phyloP scores from a whole-genome alignment of 2,888 invertebrate species.

The Trissolcus brochymenae region DNA sequence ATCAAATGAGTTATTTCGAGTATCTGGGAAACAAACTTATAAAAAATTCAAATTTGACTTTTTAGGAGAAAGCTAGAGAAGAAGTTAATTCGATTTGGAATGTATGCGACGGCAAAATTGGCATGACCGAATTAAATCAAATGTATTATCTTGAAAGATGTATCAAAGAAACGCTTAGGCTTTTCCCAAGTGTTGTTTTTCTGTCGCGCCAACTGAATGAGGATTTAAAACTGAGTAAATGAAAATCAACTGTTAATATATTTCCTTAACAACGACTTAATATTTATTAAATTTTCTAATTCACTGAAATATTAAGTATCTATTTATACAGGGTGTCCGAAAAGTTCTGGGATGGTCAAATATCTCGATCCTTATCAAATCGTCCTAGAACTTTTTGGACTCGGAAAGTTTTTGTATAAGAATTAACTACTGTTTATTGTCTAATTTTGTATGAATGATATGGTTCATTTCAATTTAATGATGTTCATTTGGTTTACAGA shows the following conservation, averaged over 20 bases:
- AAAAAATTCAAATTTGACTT: not conserved
- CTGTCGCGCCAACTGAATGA: conserved; percentile 19
- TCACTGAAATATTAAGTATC: no score
- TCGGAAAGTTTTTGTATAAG: no score
- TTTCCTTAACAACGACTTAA: no score
- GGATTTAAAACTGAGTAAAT: conserved; percentile 9
- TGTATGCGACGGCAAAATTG: conserved; percentile 15
- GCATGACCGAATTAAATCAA: conserved; percentile 15
- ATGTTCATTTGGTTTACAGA: not conserved
- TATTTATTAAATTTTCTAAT: no score
- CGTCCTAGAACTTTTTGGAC: no score
- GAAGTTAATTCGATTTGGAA: conserved; percentile 25
- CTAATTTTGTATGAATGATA: no score
- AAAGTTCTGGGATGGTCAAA: no score
- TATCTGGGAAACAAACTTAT: not conserved
- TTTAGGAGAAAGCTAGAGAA: conserved; percentile 18
- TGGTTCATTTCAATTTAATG: no score
- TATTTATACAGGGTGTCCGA: no score
- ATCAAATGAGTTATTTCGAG: no score
- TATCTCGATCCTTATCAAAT: no score
- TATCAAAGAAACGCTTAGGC: conserved; percentile 32
- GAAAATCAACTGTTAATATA: not conserved
- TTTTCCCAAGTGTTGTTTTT: conserved; percentile 31
- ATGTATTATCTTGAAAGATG: conserved; percentile 30
- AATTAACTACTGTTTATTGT: no score